phyloP scores from a whole-genome alignment of 1,140 invertebrate species.

The Papilio glaucus region DNA sequence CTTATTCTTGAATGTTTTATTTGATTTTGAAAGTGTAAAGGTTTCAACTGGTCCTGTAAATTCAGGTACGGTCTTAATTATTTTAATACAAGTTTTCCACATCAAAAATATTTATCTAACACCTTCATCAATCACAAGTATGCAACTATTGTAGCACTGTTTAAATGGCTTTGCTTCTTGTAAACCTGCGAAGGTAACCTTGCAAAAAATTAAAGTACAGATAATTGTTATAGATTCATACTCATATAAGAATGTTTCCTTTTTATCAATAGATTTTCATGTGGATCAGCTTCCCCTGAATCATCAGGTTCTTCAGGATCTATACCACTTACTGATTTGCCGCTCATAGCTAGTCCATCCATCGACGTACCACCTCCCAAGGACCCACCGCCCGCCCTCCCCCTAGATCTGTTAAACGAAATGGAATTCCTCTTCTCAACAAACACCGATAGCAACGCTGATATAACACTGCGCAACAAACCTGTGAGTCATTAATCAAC shows the following conservation, averaged over 20 bases:
- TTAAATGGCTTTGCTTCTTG: neutral
- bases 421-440: slow-evolving; percentile 70
- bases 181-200: neutral
- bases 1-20: too few relatives aligned
- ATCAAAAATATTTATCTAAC: too few relatives aligned
- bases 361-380: slow-evolving; percentile 39
- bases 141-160: neutral
- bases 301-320: slow-evolving; percentile 73
- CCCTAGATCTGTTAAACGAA: slow-evolving; percentile 69
- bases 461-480: slow-evolving; percentile 65
- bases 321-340: slow-evolving; percentile 53
- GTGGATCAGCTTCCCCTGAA: slow-evolving; percentile 71
- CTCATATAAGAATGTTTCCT: neutral
- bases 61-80: too few relatives aligned
- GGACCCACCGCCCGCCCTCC: slow-evolving; percentile 57
- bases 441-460: slow-evolving; percentile 54
- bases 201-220: neutral
- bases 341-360: neutral
- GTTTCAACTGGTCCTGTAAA: too few relatives aligned
- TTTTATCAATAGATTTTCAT: slow-evolving; percentile 62
- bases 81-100: too few relatives aligned
- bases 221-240: neutral
- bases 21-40: too few relatives aligned
- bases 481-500: slow-evolving; percentile 57
- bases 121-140: too few relatives aligned